These are phyloP conservation scores for Mesorhabditis spiculigera DNA, from an alignment of 2,888 invertebrate genomes.

Conservation along the genomic window DNA sequence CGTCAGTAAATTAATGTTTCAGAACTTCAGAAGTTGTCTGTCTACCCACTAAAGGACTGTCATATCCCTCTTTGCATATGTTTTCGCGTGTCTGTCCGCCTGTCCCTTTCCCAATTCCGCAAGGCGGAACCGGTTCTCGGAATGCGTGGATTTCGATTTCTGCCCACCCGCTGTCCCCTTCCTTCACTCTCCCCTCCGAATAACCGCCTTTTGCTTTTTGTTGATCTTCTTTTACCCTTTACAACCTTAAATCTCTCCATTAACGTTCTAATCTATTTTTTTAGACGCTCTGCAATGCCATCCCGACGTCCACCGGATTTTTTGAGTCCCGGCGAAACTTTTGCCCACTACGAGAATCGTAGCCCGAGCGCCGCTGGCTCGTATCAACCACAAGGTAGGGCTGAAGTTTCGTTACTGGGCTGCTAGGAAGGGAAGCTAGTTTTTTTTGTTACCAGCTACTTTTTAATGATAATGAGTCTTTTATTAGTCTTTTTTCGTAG, in stretches of 20 bases:
- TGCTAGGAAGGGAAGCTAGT: too few species aligned
- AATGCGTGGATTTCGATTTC: not conserved
- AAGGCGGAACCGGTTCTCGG: too few species aligned
- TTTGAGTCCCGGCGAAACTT: slow-evolving; percentile 2
- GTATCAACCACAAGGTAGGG: not conserved
- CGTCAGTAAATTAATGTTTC: too few species aligned
- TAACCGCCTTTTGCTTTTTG: not conserved
- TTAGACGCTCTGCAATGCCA: not conserved
- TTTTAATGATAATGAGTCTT: too few species aligned
- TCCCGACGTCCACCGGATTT: not conserved
- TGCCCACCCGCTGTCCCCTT: not conserved
- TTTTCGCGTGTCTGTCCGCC: too few species aligned
- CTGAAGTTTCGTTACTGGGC: not conserved
- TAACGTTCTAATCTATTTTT: not conserved
- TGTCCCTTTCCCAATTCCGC: too few species aligned
- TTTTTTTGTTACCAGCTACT: too few species aligned
- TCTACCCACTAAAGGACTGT: too few species aligned
- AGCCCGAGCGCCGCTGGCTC: slow-evolving; percentile 2
- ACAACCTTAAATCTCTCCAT: not conserved
- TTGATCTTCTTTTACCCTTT: not conserved
- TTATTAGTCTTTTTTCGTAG: too few species aligned
- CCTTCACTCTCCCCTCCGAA: not conserved
- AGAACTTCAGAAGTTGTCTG: too few species aligned
- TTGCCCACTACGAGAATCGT: slow-evolving; percentile 1
- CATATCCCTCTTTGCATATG: too few species aligned